These are phyloP conservation scores for Argyrosomus japonicus DNA, from an alignment of 2,113 vertebrate genomes.

Conservation along the genomic window DNA sequence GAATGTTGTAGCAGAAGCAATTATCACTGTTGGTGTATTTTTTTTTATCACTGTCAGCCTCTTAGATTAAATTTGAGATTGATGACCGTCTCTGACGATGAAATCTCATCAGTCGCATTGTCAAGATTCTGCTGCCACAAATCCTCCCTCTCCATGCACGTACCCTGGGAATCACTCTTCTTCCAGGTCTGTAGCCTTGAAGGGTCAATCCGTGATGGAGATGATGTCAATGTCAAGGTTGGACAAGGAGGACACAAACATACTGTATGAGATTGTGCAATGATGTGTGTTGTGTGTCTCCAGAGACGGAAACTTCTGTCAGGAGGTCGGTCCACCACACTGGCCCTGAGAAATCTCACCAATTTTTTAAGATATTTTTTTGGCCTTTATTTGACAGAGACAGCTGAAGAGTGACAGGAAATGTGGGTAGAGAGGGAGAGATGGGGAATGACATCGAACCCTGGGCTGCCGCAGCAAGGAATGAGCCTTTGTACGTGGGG, in stretches of 20 bases:
- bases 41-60: slow-evolving; percentile 23
- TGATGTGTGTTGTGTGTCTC: background rate
- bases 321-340: too few relatives aligned
- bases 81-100: slow-evolving; percentile 14
- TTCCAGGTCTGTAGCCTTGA: slow-evolving; percentile 13
- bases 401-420: too few relatives aligned
- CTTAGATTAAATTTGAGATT: slow-evolving; percentile 38
- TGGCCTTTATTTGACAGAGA: too few relatives aligned
- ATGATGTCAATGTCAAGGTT: slow-evolving; percentile 19
- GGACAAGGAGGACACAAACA: background rate
- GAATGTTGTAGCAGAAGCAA: slow-evolving; percentile 21
- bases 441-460: too few relatives aligned
- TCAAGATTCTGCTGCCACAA: slow-evolving; percentile 12
- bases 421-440: too few relatives aligned
- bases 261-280: background rate
- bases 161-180: background rate
- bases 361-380: background rate
- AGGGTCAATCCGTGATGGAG: slow-evolving; percentile 20
- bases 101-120: slow-evolving; percentile 30
- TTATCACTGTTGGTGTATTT: slow-evolving; percentile 24
- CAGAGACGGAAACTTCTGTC: background rate
- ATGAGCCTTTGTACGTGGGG: too few relatives aligned
- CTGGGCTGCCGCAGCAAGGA: too few relatives aligned
- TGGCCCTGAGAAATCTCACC: background rate
- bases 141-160: slow-evolving; percentile 8